These are phyloP conservation scores for Echeneis naucrates DNA, from an alignment of 2,797 vertebrate species.

Conservation along the genomic window DNA sequence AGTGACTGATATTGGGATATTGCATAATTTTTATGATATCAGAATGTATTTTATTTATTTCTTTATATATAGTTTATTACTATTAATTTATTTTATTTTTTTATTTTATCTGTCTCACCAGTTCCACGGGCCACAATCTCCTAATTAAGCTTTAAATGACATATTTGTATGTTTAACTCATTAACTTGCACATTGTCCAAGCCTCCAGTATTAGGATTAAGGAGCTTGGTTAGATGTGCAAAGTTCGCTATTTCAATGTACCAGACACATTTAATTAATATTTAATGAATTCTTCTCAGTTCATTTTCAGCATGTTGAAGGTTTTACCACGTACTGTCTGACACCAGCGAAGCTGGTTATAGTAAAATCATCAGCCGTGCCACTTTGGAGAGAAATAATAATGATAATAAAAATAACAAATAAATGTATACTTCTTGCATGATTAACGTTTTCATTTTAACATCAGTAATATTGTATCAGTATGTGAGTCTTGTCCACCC, in stretches of 20 bases:
- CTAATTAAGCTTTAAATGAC: too few species aligned
- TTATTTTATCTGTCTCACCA: neutral
- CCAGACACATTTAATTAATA: neutral
- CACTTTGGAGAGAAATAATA: neutral
- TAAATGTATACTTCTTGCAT: neutral
- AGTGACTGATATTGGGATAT: too few species aligned
- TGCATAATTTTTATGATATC: too few species aligned
- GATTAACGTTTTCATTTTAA: neutral
- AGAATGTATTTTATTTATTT: too few species aligned
- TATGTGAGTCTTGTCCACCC: neutral
- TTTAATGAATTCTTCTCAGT: neutral
- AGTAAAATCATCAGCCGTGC: neutral
- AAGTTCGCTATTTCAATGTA: neutral
- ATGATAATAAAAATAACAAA: neutral
- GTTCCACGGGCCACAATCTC: too few species aligned
- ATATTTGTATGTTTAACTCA: neutral
- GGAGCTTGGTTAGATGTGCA: neutral
- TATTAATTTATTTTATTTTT: too few species aligned
- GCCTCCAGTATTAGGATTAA: neutral
- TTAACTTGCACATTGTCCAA: neutral
- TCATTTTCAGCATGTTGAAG: neutral
- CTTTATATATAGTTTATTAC: too few species aligned
- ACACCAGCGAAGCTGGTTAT: neutral
- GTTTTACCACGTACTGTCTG: neutral
- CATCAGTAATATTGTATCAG: conserved; percentile 9